phyloP scores from a whole-genome alignment of 2,888 invertebrate genomes.

The Diaphora mendica region DNA sequence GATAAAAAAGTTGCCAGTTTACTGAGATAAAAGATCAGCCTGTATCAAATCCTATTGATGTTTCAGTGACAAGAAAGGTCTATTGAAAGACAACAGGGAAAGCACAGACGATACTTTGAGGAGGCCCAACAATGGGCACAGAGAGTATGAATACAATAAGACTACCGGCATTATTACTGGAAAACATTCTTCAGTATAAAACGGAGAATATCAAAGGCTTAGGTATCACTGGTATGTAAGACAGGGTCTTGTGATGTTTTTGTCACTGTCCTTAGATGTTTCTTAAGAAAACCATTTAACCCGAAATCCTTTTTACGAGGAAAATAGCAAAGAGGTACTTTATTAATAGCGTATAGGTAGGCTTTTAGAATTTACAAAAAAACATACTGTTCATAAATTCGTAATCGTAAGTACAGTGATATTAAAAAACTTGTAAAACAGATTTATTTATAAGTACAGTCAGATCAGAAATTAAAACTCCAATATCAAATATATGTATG shows the following conservation, averaged over 20 bases:
- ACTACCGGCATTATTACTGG: constrained; percentile 80
- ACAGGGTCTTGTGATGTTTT: constrained; percentile 33
- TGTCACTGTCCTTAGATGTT: constrained; percentile 6
- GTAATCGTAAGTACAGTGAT: neutral
- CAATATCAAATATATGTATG: too few species aligned
- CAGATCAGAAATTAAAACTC: neutral
- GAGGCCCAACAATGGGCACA: constrained; percentile 71
- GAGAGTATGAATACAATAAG: constrained; percentile 80
- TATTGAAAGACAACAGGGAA: constrained; percentile 70
- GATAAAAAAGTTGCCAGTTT: neutral
- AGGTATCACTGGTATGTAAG: constrained; percentile 29
- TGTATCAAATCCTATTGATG: constrained; percentile 51
- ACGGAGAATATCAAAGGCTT: constrained; percentile 40
- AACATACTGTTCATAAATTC: neutral
- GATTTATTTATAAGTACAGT: neutral
- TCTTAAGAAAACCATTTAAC: neutral
- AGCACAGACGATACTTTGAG: constrained; percentile 60
- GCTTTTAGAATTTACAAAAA: neutral
- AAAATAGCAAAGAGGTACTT: neutral
- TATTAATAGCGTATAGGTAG: neutral
- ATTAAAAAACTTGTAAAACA: neutral
- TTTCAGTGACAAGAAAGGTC: constrained; percentile 80
- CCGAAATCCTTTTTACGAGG: neutral
- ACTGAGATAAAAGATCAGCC: neutral
- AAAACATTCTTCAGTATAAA: constrained; percentile 80